Conservation (phyloP, 1,140 invertebrate genomes). For the Patella vulgata region DNA sequence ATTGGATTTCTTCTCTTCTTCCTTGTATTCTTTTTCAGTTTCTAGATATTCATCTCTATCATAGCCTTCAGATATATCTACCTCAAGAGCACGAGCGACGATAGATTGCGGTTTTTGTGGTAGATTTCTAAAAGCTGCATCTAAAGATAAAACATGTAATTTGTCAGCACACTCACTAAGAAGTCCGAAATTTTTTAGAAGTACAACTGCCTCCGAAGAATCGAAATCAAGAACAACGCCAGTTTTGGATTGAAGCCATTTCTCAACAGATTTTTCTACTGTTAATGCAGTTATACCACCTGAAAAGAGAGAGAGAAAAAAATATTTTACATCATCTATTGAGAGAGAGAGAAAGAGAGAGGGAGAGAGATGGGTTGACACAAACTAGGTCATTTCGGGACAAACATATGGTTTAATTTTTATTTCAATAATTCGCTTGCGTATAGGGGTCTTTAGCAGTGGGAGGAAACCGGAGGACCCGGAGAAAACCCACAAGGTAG, state of each 20-base stretch:
- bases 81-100: constrained; percentile 39
- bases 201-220: constrained; percentile 45
- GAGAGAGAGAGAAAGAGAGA: no score
- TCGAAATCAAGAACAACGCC: constrained; percentile 51
- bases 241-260: constrained; percentile 52
- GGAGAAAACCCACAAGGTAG: no score
- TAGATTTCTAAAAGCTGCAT: constrained; percentile 48
- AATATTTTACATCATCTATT: no score
- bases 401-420: no score
- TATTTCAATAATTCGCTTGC: no score
- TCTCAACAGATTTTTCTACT: constrained; percentile 51
- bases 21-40: constrained; percentile 55
- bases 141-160: constrained; percentile 49
- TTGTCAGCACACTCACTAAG: constrained; percentile 44
- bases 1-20: constrained; percentile 47
- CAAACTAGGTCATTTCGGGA: no score
- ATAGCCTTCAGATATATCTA: constrained; percentile 55
- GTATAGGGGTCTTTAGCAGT: no score
- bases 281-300: constrained; percentile 47
- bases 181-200: constrained; percentile 53
- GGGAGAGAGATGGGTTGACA: not conserved
- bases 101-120: constrained; percentile 51
- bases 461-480: no score
- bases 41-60: constrained; percentile 57
- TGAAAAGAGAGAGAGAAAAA: constrained; percentile 31